Base-by-base conservation (phyloP, 37 sponge, comb jelly and placozoan genomes). In the Beroe forskalii region DNA sequence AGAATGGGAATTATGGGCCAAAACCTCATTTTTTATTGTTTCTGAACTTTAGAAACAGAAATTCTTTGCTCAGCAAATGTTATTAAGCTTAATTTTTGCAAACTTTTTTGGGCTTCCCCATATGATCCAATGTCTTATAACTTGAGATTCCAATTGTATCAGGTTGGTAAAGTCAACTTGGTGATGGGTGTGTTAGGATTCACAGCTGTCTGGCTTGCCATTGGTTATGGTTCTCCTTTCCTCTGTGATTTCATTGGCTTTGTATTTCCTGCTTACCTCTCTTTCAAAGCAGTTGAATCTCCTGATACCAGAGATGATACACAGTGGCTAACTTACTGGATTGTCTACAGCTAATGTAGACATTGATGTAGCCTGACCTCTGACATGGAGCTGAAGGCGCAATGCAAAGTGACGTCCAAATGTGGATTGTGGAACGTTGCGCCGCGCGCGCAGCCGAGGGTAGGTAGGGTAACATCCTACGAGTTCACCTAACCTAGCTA, bases 231-330 rank as follows among this genome's bases (percentile, higher is more conserved):
- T 28, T 32, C 86, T 42, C 86, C 86, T 2, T 80, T 80, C 86
- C 86, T 80, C 60, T 80, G 86, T 80, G 86, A 80, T 55, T 80
- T 80, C 60, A 80, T 80, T n/a, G 86, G 86, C 20, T 80, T 80
- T 24, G 60, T 80, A 3, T 80, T 80, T 55, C 86, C 86, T 37
- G 86, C 86, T 80, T 80, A 80, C 25, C 86, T 80, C 27, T 80
- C 86, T 6, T 80, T 80, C 86, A 80, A 80, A 80, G 86, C 86
- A 23, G 86, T 80, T 33, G 86, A 80, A 30, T 42, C 55, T 4
- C 38, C 86, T 28, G 86, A 80, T 44, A 80, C 86, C 9, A 32
- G 86, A 37, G 86, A 80, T 41, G 86, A 80, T 38, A 80, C 86
- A 0, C 86, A 80, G 60, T 80, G 86, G 86, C 86, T 80, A 4